These are phyloP conservation scores for Ctenopoma kingsleyae DNA, from an alignment of 2,797 vertebrate species.

Conservation along the genomic window DNA sequence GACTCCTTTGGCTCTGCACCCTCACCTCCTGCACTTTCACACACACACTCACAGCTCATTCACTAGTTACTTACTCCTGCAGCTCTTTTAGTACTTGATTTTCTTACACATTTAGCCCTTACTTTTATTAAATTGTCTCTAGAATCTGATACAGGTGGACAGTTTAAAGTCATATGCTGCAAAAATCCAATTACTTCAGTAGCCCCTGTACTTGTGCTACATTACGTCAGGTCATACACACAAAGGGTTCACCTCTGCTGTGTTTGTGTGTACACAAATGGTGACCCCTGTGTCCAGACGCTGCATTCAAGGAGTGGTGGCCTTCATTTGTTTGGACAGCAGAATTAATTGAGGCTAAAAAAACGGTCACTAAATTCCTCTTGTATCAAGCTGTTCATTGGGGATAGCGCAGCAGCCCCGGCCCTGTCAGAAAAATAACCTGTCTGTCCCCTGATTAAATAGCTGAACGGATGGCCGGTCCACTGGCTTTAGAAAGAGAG, in stretches of 20 bases:
- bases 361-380: constrained; percentile 93
- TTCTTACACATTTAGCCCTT: neutral
- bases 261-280: constrained; percentile 88
- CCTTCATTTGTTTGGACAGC: constrained; percentile 95
- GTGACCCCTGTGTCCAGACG: constrained; percentile 88
- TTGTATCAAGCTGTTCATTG: constrained; percentile 94
- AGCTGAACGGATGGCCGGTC: constrained; percentile 87
- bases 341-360: constrained; percentile 94
- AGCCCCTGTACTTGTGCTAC: constrained; percentile 38
- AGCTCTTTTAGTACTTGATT: neutral
- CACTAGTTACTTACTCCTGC: constrained; percentile 4
- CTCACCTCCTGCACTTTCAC: constrained; percentile 17
- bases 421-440: constrained; percentile 94
- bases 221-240: constrained; percentile 77
- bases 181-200: constrained; percentile 27
- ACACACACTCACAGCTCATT: constrained; percentile 28
- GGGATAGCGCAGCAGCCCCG: constrained; percentile 87
- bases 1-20: constrained; percentile 28
- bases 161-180: constrained; percentile 5
- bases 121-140: constrained; percentile 1
- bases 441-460: constrained; percentile 89
- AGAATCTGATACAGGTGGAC: constrained; percentile 10
- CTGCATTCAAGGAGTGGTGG: constrained; percentile 84
- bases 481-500: constrained; percentile 88
- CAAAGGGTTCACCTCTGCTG: constrained; percentile 80